A percentile compares a stretch with the other conserved stretches of the same genome.
These are phyloP conservation scores for Sinopyrophorus schimmeli DNA, from an alignment of 2,888 invertebrate genomes.

Conservation along the genomic window DNA sequence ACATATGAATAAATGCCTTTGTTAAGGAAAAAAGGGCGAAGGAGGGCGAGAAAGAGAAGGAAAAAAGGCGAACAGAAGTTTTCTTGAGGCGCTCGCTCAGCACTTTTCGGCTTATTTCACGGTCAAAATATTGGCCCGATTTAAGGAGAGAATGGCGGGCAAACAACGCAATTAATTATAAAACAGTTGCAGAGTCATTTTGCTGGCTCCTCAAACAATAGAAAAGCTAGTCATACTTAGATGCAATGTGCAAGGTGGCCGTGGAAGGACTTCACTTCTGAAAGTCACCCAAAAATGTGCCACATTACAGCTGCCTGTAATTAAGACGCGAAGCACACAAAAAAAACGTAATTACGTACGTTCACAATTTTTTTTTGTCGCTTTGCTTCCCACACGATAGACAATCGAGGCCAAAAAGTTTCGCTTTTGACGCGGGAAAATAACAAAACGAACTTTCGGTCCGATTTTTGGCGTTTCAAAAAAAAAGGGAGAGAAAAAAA, in stretches of 20 bases:
- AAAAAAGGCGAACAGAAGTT: background rate
- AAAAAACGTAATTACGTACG: too few species aligned
- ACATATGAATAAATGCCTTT: conserved; percentile 21
- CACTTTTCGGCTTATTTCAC: conserved; percentile 16
- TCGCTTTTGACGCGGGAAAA: too few species aligned
- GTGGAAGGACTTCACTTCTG: conserved; percentile 17
- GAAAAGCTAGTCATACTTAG: conserved; percentile 27
- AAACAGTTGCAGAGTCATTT: conserved; percentile 33
- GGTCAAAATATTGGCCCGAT: conserved; percentile 27
- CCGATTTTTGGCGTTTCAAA: too few species aligned
- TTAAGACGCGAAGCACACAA: conserved; percentile 15
- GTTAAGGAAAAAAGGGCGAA: conserved; percentile 2
- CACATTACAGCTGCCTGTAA: conserved; percentile 24
- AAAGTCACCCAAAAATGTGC: conserved; percentile 19
- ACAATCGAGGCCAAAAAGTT: too few species aligned
- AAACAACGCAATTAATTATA: conserved; percentile 32
- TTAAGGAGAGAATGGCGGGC: conserved; percentile 14
- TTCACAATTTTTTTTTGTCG: too few species aligned
- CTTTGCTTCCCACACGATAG: too few species aligned
- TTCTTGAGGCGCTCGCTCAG: background rate
- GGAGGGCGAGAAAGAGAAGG: background rate
- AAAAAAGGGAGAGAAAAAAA: too few species aligned
- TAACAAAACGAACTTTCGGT: too few species aligned
- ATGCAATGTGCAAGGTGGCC: conserved; percentile 23
- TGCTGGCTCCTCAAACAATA: conserved; percentile 23